Evolutionary conservation across 2,113 vertebrate species (phyloP).

Genomic region (Mormyrus iriodes): DNA sequence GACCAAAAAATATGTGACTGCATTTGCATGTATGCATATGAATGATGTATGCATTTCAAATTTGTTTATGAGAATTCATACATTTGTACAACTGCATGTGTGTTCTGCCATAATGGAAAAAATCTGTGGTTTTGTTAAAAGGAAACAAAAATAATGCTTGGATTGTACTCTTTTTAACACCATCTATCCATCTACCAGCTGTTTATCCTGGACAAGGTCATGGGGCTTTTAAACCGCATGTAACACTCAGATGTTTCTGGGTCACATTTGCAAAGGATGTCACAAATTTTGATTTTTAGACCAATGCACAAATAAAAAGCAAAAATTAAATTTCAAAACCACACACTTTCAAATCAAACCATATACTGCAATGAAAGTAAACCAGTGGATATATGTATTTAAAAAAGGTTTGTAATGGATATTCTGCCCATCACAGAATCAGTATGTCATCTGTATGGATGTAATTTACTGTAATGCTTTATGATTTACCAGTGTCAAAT

Average conservation of each 20-base stretch:
- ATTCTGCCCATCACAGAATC: neutral
- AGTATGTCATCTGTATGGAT: neutral
- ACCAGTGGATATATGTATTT: neutral
- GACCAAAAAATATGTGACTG: neutral
- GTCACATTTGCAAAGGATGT: neutral
- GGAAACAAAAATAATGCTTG: neutral
- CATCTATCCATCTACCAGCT: neutral
- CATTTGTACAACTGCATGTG: neutral
- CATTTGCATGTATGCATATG: neutral
- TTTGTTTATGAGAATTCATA: neutral
- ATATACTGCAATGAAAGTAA: neutral
- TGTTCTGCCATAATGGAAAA: neutral
- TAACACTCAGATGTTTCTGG: neutral
- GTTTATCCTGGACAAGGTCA: neutral
- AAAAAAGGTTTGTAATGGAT: neutral
- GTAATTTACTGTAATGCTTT: neutral
- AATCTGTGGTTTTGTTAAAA: neutral
- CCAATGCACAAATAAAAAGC: neutral
- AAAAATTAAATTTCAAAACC: neutral
- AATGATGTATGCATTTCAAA: neutral
- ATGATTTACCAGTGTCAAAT: neutral
- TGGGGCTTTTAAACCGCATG: neutral
- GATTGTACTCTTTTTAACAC: neutral
- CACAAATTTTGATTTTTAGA: neutral
- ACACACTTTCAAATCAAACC: neutral